Base-by-base conservation (phyloP, 2,113 vertebrate genomes). In the Macroglossus sobrinus region DNA sequence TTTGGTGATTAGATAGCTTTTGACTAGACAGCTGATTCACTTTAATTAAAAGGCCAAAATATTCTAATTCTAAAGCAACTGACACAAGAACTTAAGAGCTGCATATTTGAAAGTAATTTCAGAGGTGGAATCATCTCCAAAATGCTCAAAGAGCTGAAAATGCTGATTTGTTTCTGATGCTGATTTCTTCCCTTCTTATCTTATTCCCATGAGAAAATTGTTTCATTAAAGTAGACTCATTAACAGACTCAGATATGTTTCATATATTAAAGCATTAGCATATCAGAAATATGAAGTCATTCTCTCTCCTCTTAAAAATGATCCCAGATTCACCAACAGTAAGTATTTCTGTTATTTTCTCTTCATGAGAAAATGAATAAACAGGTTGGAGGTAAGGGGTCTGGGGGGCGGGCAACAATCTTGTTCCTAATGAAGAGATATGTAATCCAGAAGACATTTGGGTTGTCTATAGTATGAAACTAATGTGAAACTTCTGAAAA, bases 1-100 rank as follows among this genome's bases (percentile, higher is more conserved):
- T 81, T 72, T 86, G 38, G 4, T 28, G 33, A 57, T 43, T 71
- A 30, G 26, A 18, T 71, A 81, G 35, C 71, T 82, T 91, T 91
- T 69, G 47, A 15, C 68, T 76, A 63, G n/a, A 68, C 61, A 84
- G 47, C 24, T 78, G 50, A 24, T 53, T 88, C 19, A 59, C 47
- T 92, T 80, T 86, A 50, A 79, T 76, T 50, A 68, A 80, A 95
- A 80, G 30, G 33, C 30, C 11, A 79, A 74, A 55, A 43, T 86
- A 87, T 35, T 97, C 43, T 89, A 84, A 90, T 84, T 80, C 14
- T 64, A 92, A 89, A 97, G 11, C 61, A 76, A 89, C 7, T 92
- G n/a, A 75, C 16, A 74, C 59, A 12, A 30, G n/a, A 80, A 59
- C n/a, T 72, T 53, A 63, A 78, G 2, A 92, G 12, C 4, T 66